Conservation (phyloP, 2,797 vertebrate genomes). For the Synanceia verrucosa region DNA sequence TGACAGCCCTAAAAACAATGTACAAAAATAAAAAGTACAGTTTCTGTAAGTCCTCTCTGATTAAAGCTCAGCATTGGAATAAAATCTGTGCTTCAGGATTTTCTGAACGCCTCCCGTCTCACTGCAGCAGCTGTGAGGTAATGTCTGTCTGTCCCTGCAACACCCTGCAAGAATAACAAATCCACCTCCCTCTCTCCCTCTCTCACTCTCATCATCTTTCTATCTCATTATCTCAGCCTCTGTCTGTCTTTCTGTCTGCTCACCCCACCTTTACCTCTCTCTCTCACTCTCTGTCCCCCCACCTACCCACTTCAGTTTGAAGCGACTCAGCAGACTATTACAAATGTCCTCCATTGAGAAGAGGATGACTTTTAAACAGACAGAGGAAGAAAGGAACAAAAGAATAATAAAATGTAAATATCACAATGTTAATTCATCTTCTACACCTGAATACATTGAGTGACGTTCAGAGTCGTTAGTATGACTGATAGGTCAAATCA, state of each 20-base stretch:
- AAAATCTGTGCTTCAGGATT: slow-evolving; percentile 53
- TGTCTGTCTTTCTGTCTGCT: slow-evolving; percentile 46
- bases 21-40: background rate
- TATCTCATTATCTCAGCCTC: slow-evolving; percentile 62
- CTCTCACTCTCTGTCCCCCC: background rate
- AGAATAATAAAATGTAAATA: too few species aligned
- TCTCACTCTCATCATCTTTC: slow-evolving; percentile 36
- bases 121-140: slow-evolving; percentile 83
- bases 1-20: too few species aligned
- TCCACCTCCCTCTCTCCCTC: slow-evolving; percentile 44
- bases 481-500: too few species aligned
- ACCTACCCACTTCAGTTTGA: slow-evolving; percentile 41
- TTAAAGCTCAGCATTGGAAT: slow-evolving; percentile 50
- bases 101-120: slow-evolving; percentile 61
- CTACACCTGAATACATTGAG: too few species aligned
- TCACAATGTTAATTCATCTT: too few species aligned
- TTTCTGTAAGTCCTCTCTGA: slow-evolving; percentile 11
- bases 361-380: slow-evolving; percentile 56
- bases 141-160: slow-evolving; percentile 73
- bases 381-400: slow-evolving; percentile 14
- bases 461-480: too few species aligned
- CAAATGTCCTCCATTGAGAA: slow-evolving; percentile 62
- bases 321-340: slow-evolving; percentile 63
- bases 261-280: slow-evolving; percentile 40
- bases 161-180: slow-evolving; percentile 73